phyloP scores from a whole-genome alignment of 2,888 invertebrate species.

The Serrognathus titanus region DNA sequence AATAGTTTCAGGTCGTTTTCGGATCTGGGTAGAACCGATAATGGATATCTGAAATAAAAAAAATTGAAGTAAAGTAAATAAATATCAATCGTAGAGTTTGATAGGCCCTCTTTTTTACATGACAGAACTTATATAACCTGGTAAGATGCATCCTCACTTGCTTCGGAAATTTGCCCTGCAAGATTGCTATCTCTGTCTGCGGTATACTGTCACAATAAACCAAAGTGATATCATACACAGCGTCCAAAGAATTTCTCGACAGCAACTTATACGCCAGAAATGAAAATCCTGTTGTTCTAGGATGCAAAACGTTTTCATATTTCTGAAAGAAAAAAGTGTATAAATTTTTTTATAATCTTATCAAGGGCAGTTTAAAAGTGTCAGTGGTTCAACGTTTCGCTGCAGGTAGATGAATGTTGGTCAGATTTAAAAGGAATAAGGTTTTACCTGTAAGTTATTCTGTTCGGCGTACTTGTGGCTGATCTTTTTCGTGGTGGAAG shows the following conservation, averaged over 20 bases:
- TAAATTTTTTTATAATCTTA: no score
- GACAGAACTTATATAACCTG: constrained; percentile 51
- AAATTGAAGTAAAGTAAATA: no score
- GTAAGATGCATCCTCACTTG: constrained; percentile 75
- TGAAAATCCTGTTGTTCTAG: constrained; percentile 78
- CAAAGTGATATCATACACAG: constrained; percentile 84
- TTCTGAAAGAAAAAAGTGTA: constrained; percentile 36
- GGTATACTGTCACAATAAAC: constrained; percentile 74
- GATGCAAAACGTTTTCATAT: constrained; percentile 79
- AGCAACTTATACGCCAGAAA: constrained; percentile 58
- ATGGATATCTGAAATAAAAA: constrained; percentile 53
- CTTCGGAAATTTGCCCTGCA: constrained; percentile 68
- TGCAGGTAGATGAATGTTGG: background rate
- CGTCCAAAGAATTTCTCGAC: constrained; percentile 61
- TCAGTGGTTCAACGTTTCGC: no score
- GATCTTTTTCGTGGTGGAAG: constrained; percentile 61
- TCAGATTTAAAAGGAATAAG: background rate
- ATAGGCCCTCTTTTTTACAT: no score
- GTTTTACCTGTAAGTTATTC: constrained; percentile 60
- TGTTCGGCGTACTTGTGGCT: constrained; percentile 70
- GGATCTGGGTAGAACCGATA: constrained; percentile 56
- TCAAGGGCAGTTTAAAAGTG: no score
- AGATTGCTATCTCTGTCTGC: constrained; percentile 69
- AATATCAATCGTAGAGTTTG: no score
- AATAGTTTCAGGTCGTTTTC: constrained; percentile 59